phyloP scores from a whole-genome alignment of 2,797 vertebrate genomes.

The Coregonus ussuriensis region DNA sequence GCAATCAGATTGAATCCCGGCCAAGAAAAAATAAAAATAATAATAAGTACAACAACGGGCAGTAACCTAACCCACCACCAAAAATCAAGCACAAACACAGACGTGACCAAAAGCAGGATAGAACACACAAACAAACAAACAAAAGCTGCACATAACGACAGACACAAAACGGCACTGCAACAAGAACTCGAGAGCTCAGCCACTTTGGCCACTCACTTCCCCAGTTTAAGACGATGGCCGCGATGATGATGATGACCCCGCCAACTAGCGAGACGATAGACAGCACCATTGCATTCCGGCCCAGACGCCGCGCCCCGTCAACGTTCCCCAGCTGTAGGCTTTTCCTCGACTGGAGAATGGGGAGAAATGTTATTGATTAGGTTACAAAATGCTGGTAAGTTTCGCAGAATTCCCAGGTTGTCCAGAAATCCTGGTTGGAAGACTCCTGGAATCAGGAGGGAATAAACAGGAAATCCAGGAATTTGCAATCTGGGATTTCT shows the following conservation, averaged over 20 bases:
- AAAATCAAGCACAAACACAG: not conserved
- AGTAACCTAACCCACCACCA: not conserved
- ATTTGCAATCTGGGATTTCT: too few species aligned
- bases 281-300: slow-evolving; percentile 74
- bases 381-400: too few species aligned
- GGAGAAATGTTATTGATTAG: not conserved
- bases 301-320: slow-evolving; percentile 74
- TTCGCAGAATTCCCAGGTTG: too few species aligned
- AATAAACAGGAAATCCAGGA: too few species aligned
- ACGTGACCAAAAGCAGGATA: not conserved
- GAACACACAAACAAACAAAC: not conserved
- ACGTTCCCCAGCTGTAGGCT: slow-evolving; percentile 74
- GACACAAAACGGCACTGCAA: not conserved
- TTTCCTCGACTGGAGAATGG: slow-evolving; percentile 68
- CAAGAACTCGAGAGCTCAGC: not conserved
- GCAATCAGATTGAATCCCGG: not conserved
- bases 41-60: not conserved
- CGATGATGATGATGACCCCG: slow-evolving; percentile 70
- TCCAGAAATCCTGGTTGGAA: too few species aligned
- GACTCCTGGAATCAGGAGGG: too few species aligned
- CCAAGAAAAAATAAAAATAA: not conserved
- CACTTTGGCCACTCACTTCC: slow-evolving; percentile 71
- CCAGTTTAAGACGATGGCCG: slow-evolving; percentile 78
- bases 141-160: not conserved
- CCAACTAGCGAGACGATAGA: slow-evolving; percentile 72